Conservation (phyloP, 2,113 vertebrate genomes). For the Haliaeetus leucogaster region DNA sequence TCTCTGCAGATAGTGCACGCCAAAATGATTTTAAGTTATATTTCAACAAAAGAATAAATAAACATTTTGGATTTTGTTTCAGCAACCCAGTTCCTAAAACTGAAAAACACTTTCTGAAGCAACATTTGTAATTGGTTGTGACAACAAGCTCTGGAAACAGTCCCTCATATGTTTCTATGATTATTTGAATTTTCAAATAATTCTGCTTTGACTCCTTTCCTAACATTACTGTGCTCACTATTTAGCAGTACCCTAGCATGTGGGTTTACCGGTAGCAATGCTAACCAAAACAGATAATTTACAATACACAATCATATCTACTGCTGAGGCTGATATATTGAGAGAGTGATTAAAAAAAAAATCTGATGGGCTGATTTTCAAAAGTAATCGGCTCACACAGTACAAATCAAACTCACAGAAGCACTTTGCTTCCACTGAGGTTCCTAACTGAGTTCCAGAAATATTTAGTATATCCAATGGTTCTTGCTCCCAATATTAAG, state of each 20-base stretch:
- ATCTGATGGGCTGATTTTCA: neutral
- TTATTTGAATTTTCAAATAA: neutral
- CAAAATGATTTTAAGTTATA: neutral
- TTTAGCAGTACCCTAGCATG: neutral
- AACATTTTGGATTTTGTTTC: neutral
- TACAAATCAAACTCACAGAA: neutral
- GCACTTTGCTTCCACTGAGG: neutral
- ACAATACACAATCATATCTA: neutral
- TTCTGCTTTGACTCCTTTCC: neutral
- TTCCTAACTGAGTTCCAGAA: neutral
- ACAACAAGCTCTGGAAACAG: neutral
- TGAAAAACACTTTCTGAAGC: neutral
- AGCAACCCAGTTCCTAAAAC: neutral
- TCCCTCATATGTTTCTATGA: neutral
- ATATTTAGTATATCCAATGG: neutral
- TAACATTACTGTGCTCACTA: neutral
- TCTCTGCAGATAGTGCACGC: neutral
- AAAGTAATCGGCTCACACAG: fast-evolving
- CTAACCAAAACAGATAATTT: neutral
- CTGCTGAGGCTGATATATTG: neutral
- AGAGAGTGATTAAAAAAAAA: neutral
- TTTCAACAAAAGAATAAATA: neutral
- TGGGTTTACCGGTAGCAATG: neutral
- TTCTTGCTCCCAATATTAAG: neutral
- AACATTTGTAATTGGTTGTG: neutral